These are phyloP conservation scores for Pipistrellus pygmaeus DNA, from an alignment of 2,797 vertebrate genomes.

Conservation along the genomic window DNA sequence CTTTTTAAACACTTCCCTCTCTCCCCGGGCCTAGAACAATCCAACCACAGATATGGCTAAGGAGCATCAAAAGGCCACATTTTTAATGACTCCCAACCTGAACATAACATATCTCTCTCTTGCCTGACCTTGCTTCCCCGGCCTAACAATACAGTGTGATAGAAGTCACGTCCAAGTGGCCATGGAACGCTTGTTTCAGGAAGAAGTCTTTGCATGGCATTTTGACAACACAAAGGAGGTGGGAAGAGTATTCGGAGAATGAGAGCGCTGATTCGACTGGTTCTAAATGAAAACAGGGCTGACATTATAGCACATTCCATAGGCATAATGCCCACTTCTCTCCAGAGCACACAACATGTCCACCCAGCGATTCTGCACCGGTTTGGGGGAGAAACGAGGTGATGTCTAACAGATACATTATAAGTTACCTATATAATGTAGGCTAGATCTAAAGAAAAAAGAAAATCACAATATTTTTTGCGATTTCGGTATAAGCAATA, in stretches of 20 bases:
- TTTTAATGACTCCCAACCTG: background rate
- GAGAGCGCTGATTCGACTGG: constrained; percentile 24
- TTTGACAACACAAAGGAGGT: constrained; percentile 32
- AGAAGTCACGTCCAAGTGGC: background rate
- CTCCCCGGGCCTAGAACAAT: constrained; percentile 32
- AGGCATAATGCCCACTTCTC: constrained; percentile 62
- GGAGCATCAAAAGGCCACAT: background rate
- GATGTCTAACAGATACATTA: background rate
- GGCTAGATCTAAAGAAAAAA: constrained; percentile 11
- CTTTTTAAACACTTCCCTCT: background rate
- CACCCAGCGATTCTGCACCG: background rate
- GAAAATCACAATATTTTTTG: constrained; percentile 8
- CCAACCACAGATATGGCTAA: constrained; percentile 22
- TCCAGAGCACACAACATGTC: background rate
- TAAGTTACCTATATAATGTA: background rate
- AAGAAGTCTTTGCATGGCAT: background rate
- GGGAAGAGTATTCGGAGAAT: constrained; percentile 59
- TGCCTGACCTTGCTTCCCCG: constrained; percentile 31
- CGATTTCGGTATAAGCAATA: constrained; percentile 20
- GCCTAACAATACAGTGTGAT: constrained; percentile 50
- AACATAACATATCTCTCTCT: background rate
- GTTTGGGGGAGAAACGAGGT: background rate
- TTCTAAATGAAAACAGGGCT: constrained; percentile 18
- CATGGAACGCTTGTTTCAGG: background rate
- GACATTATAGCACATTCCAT: constrained; percentile 22